Evolutionary conservation across 2,888 invertebrate genomes (phyloP), one percentile per base, ranked within the genome.

Genomic region (Cordilura impudica): DNA sequence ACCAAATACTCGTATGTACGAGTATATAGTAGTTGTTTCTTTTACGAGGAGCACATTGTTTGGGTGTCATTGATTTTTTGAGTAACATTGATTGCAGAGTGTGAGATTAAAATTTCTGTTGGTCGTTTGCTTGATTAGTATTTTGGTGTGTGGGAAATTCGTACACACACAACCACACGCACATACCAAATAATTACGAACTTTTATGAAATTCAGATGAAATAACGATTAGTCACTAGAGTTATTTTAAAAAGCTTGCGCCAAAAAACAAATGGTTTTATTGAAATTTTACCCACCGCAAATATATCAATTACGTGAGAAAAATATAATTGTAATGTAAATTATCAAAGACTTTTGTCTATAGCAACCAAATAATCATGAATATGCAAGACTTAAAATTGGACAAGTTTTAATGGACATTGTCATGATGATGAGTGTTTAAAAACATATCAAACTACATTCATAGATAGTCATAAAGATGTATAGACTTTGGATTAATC

Each of bases 191-290:
- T 60, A 69, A 56, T 78, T 69, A 47, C 51, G 53, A 51, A 78
- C 49, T 63, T 65, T 78, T 67, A 19, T 79, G 79, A 79, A 79
- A 67, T 79, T 75, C 75, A 67, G 56, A 7, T 5, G 71, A 79
- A 79, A 79, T 49, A 61, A 31, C 75, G 61, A 71, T 79, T 79
- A 79, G 79, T 79, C 79, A 79, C 29, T 16, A n/a, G 14, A 39
- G 51, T 72, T 75, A 79, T 75, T 79, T 79, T 14, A 56, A 71
- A 72, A 35, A 54, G 67, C 67, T 75, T 79, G 75, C 56, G 66
- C 74, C 66, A 74, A 74, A 72, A 56, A 29, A n/a, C n/a, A 19
- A 51, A 8, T 63, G 14, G 7, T 45, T 14, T n/a, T 39, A 58
- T 58, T 43, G 21, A 43, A 45, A 47, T 45, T 45, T 10, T 45